These are phyloP conservation scores for Leptinotarsa rubiginosa DNA, from an alignment of 2,888 invertebrate species.

Conservation along the genomic window DNA sequence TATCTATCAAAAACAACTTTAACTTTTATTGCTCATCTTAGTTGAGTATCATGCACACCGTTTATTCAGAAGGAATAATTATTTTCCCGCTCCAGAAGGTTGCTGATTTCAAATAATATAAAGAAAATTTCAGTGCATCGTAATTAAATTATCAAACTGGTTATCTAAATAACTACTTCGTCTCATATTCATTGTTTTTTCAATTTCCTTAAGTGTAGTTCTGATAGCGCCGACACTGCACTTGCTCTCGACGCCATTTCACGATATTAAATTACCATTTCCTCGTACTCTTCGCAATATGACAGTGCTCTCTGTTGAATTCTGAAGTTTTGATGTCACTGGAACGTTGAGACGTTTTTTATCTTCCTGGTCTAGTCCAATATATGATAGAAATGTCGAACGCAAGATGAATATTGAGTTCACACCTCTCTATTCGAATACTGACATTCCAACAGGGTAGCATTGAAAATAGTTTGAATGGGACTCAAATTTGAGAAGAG, in stretches of 20 bases:
- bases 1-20: no score
- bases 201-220: neutral
- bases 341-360: constrained; percentile 13
- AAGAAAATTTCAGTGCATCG: no score
- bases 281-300: constrained; percentile 2
- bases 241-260: constrained; percentile 6
- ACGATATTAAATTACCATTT: constrained; percentile 17
- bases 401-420: constrained; percentile 13
- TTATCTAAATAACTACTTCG: neutral
- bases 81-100: no score
- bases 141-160: no score
- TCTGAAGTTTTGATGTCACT: neutral
- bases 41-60: no score
- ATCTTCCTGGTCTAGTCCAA: constrained; percentile 16
- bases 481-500: no score
- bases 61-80: no score
- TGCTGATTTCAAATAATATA: no score
- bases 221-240: neutral
- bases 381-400: constrained; percentile 11
- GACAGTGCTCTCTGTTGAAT: constrained; percentile 11
- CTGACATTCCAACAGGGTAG: neutral
- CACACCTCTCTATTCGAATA: constrained; percentile 1
- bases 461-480: neutral
- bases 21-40: no score
- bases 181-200: neutral